Evolutionary conservation across 2,888 invertebrate genomes (phyloP), one percentile per base, ranked within the genome.

Genomic region (Sphaeridia pumilis): DNA sequence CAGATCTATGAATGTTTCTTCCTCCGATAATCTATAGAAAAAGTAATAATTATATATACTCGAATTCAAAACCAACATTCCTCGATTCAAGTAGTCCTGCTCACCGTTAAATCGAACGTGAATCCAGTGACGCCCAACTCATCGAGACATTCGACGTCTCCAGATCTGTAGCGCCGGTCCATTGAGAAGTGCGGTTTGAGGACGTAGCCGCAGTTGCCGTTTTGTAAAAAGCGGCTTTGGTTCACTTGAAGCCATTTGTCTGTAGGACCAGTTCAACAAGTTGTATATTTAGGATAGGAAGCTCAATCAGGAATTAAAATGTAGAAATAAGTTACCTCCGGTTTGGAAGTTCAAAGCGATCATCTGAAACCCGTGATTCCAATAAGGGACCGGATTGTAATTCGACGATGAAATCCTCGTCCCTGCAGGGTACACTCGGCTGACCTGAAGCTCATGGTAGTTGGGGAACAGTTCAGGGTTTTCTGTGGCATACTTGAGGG

Each of bases 301-400:
- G n/a, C n/a, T n/a, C n/a, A n/a, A n/a, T n/a, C n/a, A n/a, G 31
- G 31, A 1, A 38, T 25, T 25, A n/a, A 14, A 47, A 22, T 47
- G 20, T 22, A 20, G 10, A 24, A 44, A 24, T 17, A 12, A 4
- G 14, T 44, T 56, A 74, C 74, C 75, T 55, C 77, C 75, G 0
- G 97, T 97, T 71, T 98, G 97, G 71, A 92, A 98, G 72, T 98
- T 98, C 2, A 98, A 73, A 0, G 97, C 95, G 0, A 92, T 87
- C 92, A 98, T 89, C 72, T 98, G 97, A 43, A 87, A 88, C 1
- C 95, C 97, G 14, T 81, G 79, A 70, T 92, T 93, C 97, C 97
- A 98, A 73, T 94, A 84, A 1, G 85, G 81, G 4, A 88, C 77
- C 0, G 97, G 97, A 74, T 87, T 87, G 70, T 93, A 97, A 73